Evolutionary conservation across 30 jellyfish, hydroid and myxozoan species (phyloP), one percentile per base, ranked within the genome.

Genomic region (Hydractinia echinata): DNA sequence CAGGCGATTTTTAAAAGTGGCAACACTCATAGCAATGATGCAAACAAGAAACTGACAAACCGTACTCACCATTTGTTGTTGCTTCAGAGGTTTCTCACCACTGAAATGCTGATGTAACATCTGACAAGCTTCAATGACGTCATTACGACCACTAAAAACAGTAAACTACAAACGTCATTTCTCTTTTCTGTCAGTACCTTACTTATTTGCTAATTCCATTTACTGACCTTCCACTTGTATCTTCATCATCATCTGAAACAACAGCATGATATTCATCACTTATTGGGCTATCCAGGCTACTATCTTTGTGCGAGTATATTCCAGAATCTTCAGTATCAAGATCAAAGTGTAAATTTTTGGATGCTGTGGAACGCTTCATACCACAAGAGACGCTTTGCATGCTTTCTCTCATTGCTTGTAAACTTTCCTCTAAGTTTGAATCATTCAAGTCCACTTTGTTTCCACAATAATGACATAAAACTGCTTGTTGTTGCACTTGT

Each of bases 101-200:
- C 89, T 86, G 55, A 92, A 84, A 84, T 92, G 98, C 5, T 67
- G 81, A 68, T 86, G 95, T 83, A 92, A 66, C 98, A 92, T 82
- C 68, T 86, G 81, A 83, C 98, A 92, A 4, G 96, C 74, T 61
- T 92, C 96, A 76, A 92, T 89, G 54, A 92, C 91, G 80, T 92
- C 98, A 77, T 81, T 82, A 44, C 83, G 84, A 16, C 84, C 81
- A 80, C 98, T 86, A 16, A 7, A 74, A 83, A 51, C 54, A 8
- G 39, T 30, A 73, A 54, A 14, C 53, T 8, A 30, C 44, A 30
- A 30, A 30, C 44, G 2, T 30, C 44, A 30, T 30, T 30, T 30
- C 2, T 30, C 44, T 30, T 2, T 30, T 30, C 44, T 0, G 2
- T 30, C 44, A 30, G 44, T 30, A 30, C 44, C 44, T 30, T 30